Evolutionary conservation across 1,140 invertebrate species (phyloP), one percentile per base, ranked within the genome.

Genomic region (Lepeophtheirus salmonis): DNA sequence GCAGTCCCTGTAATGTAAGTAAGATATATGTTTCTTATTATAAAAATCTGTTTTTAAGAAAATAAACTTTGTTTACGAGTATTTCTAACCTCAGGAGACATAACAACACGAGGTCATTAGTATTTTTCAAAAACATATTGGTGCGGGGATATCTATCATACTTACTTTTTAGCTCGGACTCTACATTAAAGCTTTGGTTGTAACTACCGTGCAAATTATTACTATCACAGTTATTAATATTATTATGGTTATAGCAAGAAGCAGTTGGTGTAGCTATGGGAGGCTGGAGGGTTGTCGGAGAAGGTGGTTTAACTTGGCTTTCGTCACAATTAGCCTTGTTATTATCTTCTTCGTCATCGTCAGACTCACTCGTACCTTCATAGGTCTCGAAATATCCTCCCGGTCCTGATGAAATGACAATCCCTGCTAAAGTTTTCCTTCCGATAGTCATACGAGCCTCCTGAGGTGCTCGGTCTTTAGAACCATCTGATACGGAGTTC

Each of bases 401-500:
- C 48, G 25, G 25, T 25, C 55, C 23, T 21, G 21, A 25, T 55
- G 57, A 65, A 56, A 50, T 67, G 62, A 62, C 68, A 64, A 57
- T 69, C 63, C 64, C 64, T 63, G 26, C 67, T 65, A 41, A 65
- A 64, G 54, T 67, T 51, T 56, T 65, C 56, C n/a, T 64, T 60
- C 22, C 56, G 17, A 20, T 63, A 6, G 23, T 66, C 66, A 14
- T 67, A 30, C 56, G 62, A 17, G 66, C n/a, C 21, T 61, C 64
- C 56, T 64, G 62, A 22, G 69, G 65, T 22, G 63, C 57, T 24
- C 60, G 62, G 13, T 64, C 64, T 61, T 68, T 67, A 41, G 70
- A 68, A 25, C 69, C 67, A 61, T 72, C 71, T 50, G 67, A 64
- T 22, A 70, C 70, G 4, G 65, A 66, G 50, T 65, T 64, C 67